Base-by-base conservation (phyloP, 2,113 vertebrate species). In the Cyprinodon brontotheroides region DNA sequence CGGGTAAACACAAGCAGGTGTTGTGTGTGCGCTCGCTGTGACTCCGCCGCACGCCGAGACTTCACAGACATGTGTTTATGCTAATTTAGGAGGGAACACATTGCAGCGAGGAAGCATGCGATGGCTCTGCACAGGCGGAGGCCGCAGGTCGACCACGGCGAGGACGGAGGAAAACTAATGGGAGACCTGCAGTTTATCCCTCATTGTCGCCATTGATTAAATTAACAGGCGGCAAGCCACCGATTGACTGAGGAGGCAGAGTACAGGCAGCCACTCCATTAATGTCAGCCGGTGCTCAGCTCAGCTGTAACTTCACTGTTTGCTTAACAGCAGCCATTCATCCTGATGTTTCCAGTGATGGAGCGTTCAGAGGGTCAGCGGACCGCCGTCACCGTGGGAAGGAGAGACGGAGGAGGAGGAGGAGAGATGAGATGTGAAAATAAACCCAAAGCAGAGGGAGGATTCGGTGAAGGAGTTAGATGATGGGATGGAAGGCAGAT, bases 1-100 rank as follows among this genome's bases (percentile, higher is more conserved):
- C 70, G 3, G 8, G 79, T 75, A 85, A 85, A 88, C 74, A 83
- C 68, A 65, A 88, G 79, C 86, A 88, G 86, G 86, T 81, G 80
- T 69, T 41, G 85, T 82, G 77, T 45, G 57, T 83, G 82, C 82
- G 82, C 84, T 85, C 0, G 11, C 71, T 7, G 71, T 80, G 80
- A 84, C 72, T 88, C 82, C 77, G 78, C 77, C 66, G 57, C 6
- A 9, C 38, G 50, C 75, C 60, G 38, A 59, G 62, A 36, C 78
- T 78, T 85, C 80, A 75, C 65, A 80, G 41, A 77, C 61, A 68
- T 36, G 0, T 84, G 87, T 84, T 84, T 86, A 75, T 71, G 47
- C 81, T 86, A 70, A 84, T 78, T 71, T 82, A 60, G 77, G 79
- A 79, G 70, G 75, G 77, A 89, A 90, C 83, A 87, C 75, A 68